Evolutionary conservation across 2,797 vertebrate genomes (phyloP).

Genomic region (Rhodeus uyekii): DNA sequence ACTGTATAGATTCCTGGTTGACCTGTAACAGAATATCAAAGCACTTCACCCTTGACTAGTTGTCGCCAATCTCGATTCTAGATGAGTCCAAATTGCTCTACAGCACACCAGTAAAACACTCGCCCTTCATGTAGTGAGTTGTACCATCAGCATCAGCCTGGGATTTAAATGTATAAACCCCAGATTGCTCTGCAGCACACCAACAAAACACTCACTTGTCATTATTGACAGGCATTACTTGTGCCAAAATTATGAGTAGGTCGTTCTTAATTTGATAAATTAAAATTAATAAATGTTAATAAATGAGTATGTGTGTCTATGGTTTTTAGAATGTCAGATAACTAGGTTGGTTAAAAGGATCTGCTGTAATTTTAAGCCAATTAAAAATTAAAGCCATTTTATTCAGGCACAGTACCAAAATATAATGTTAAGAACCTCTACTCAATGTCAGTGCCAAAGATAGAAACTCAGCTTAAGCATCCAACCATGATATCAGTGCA

Average conservation of each 20-base stretch:
- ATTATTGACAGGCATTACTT: conserved; percentile 4
- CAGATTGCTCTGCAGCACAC: no score
- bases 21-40: no score
- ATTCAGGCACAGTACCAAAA: conserved; percentile 34
- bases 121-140: no score
- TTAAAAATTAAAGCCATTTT: conserved; percentile 43
- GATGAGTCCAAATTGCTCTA: no score
- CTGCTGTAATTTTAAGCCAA: conserved; percentile 38
- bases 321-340: conserved; percentile 23
- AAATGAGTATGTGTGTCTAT: conserved; percentile 26
- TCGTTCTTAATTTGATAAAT: conserved; percentile 15
- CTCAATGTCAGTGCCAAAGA: background rate
- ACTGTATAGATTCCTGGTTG: no score
- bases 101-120: no score
- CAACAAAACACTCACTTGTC: no score
- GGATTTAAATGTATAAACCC: no score
- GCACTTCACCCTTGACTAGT: no score
- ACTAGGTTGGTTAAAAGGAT: conserved; percentile 30
- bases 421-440: conserved; percentile 6
- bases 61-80: no score
- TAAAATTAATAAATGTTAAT: conserved; percentile 26
- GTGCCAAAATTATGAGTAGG: conserved; percentile 10
- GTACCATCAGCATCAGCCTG: no score
- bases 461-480: background rate
- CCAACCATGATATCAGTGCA: background rate